A percentile compares a stretch with the other conserved stretches of the same genome.
Evolutionary conservation across 2,113 vertebrate species (phyloP).

Genomic region (Dipodomys spectabilis): DNA sequence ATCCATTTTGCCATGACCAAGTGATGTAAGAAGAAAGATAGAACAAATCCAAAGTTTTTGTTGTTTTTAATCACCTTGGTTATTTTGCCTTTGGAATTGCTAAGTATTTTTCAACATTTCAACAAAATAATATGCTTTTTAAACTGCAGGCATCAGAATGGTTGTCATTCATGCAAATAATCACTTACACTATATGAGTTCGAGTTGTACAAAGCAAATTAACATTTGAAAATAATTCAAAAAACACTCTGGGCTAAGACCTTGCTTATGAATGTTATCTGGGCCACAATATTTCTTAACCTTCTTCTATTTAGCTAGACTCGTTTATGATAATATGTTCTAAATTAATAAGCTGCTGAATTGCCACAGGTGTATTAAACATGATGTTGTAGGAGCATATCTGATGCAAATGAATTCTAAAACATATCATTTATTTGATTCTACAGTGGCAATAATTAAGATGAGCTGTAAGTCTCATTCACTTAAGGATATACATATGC

Average conservation of each 20-base stretch:
- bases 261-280: conserved; percentile 91
- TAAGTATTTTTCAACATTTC: conserved; percentile 91
- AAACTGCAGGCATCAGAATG: conserved; percentile 93
- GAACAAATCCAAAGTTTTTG: conserved; percentile 87
- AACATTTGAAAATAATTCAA: conserved; percentile 98
- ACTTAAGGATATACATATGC: conserved; percentile 11
- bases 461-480: background rate
- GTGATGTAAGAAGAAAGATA: conserved; percentile 82
- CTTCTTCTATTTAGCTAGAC: conserved; percentile 84
- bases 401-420: conserved; percentile 77
- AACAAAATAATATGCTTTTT: conserved; percentile 95
- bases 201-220: conserved; percentile 97
- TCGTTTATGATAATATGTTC: conserved; percentile 70
- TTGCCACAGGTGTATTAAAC: conserved; percentile 83
- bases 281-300: conserved; percentile 88
- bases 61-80: conserved; percentile 81
- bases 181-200: conserved; percentile 97
- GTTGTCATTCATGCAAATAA: conserved; percentile 99
- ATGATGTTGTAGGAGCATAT: conserved; percentile 64
- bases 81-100: conserved; percentile 88
- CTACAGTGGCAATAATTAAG: conserved; percentile 37
- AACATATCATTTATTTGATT: conserved; percentile 60
- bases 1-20: conserved; percentile 43
- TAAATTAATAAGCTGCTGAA: conserved; percentile 80
- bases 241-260: conserved; percentile 95